A percentile compares a stretch with the other conserved stretches of the same genome.
Conservation (phyloP, 1,140 invertebrate genomes). For the Solenopsis invicta region DNA sequence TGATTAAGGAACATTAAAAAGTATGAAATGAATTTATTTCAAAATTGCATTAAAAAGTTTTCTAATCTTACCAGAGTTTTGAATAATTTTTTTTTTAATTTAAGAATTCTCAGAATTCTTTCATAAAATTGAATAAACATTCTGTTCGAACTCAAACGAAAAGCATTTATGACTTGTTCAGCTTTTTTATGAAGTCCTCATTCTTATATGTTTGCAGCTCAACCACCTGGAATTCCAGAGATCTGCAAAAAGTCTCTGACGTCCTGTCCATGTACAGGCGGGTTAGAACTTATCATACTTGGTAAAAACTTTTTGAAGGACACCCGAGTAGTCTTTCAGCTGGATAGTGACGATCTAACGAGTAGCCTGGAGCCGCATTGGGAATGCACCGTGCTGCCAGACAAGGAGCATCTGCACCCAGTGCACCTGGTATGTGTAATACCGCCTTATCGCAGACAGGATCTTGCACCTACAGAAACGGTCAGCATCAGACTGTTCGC, state of each 20-base stretch:
- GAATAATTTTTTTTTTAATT: too few species aligned
- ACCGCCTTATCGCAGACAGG: slow-evolving; percentile 91
- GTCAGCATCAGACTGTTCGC: slow-evolving; percentile 93
- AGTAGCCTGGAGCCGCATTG: slow-evolving; percentile 88
- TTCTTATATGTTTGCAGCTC: slow-evolving; percentile 89
- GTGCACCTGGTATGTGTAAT: slow-evolving; percentile 97
- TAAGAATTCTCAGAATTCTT: too few species aligned
- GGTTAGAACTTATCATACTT: slow-evolving; percentile 96
- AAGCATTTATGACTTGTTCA: background rate
- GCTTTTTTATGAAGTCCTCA: slow-evolving; percentile 18
- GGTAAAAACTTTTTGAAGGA: slow-evolving; percentile 99
- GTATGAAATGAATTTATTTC: too few species aligned
- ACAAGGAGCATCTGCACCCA: slow-evolving; percentile 95
- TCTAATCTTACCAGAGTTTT: too few species aligned
- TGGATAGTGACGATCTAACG: slow-evolving; percentile 87
- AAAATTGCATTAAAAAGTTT: too few species aligned
- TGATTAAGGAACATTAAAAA: too few species aligned
- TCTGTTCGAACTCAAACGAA: background rate
- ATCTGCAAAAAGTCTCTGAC: slow-evolving; percentile 97
- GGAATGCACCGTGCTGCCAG: slow-evolving; percentile 92
- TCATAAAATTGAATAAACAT: too few species aligned
- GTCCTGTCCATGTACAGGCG: slow-evolving; percentile 93
- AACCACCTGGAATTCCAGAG: slow-evolving; percentile 98
- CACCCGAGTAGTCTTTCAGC: slow-evolving; percentile 95
- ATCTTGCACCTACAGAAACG: slow-evolving; percentile 89